These are phyloP conservation scores for Sander vitreus DNA, from an alignment of 2,113 vertebrate genomes.

Conservation along the genomic window DNA sequence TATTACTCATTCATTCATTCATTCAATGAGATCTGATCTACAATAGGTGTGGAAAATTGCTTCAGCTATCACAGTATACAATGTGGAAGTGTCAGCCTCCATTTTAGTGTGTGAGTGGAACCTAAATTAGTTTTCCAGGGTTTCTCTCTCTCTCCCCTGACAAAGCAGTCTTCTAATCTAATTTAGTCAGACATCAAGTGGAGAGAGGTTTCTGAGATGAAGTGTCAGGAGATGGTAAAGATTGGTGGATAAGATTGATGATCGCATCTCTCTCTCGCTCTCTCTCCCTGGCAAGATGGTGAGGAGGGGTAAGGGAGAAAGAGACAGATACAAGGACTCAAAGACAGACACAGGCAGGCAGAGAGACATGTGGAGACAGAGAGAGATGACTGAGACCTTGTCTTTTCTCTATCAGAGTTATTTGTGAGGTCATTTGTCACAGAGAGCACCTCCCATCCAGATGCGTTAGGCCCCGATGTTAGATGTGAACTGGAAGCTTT, in stretches of 20 bases:
- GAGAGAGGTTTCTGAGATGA: constrained; percentile 61
- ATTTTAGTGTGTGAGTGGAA: constrained; percentile 41
- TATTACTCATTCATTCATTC: background rate
- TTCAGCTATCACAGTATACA: constrained; percentile 25
- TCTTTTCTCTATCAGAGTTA: constrained; percentile 51
- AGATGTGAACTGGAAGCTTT: constrained; percentile 38
- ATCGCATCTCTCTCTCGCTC: constrained; percentile 15
- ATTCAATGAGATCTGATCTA: constrained; percentile 8
- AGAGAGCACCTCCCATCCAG: constrained; percentile 49
- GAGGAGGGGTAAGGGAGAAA: background rate
- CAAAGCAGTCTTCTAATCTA: constrained; percentile 68
- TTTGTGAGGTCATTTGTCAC: constrained; percentile 65
- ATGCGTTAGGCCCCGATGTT: constrained; percentile 47
- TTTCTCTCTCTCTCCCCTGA: constrained; percentile 44
- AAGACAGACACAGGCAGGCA: constrained; percentile 29
- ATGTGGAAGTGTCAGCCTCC: constrained; percentile 17
- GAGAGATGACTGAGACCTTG: constrained; percentile 38
- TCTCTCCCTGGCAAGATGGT: constrained; percentile 28
- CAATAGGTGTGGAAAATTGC: constrained; percentile 28
- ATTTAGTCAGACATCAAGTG: constrained; percentile 63
- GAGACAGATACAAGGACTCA: constrained; percentile 18
- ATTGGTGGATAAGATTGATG: constrained; percentile 62
- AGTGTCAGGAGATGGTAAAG: constrained; percentile 61
- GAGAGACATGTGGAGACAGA: constrained; percentile 24
- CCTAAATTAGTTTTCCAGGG: constrained; percentile 48